phyloP scores from a whole-genome alignment of 92 coral and sea anemone genomes.

The Pocillopora grandis region DNA sequence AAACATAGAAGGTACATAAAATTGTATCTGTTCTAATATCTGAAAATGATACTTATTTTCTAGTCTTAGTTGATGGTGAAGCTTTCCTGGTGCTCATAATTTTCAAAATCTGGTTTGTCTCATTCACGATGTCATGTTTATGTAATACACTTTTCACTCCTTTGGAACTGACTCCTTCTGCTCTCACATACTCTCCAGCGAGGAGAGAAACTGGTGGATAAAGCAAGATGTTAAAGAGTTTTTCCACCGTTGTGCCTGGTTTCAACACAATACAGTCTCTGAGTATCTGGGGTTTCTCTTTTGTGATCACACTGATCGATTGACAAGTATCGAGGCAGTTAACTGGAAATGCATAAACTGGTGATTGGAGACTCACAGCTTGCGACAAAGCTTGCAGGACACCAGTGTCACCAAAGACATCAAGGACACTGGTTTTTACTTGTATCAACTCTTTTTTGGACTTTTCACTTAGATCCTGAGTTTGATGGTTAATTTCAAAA shows the following conservation, averaged over 20 bases:
- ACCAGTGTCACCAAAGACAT: slow-evolving; percentile 65
- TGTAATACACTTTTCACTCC: slow-evolving; percentile 72
- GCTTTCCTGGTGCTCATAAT: slow-evolving; percentile 84
- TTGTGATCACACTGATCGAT: slow-evolving; percentile 47
- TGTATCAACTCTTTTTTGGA: slow-evolving; percentile 4
- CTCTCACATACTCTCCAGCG: slow-evolving; percentile 86
- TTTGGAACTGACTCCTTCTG: slow-evolving; percentile 65
- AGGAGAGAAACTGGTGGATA: slow-evolving; percentile 71
- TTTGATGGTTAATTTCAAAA: slow-evolving; percentile 19
- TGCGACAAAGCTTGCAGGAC: slow-evolving; percentile 70
- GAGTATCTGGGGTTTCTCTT: slow-evolving; percentile 38
- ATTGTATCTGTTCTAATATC: too few species aligned
- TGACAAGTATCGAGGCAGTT: slow-evolving; percentile 71
- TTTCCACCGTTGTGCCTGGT: slow-evolving; percentile 79
- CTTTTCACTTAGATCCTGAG: neutral
- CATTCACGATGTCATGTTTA: slow-evolving; percentile 64
- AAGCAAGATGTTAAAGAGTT: slow-evolving; percentile 65
- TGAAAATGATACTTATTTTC: slow-evolving; percentile 24
- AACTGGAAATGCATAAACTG: slow-evolving; percentile 76
- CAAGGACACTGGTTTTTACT: slow-evolving; percentile 46
- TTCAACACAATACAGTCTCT: slow-evolving; percentile 74
- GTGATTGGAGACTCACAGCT: slow-evolving; percentile 70
- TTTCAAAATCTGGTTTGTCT: slow-evolving; percentile 64
- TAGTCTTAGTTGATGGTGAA: slow-evolving; percentile 44
- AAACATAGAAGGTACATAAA: neutral